These are phyloP conservation scores for Meda fulgida DNA, from an alignment of 2,797 vertebrate species.

Conservation along the genomic window DNA sequence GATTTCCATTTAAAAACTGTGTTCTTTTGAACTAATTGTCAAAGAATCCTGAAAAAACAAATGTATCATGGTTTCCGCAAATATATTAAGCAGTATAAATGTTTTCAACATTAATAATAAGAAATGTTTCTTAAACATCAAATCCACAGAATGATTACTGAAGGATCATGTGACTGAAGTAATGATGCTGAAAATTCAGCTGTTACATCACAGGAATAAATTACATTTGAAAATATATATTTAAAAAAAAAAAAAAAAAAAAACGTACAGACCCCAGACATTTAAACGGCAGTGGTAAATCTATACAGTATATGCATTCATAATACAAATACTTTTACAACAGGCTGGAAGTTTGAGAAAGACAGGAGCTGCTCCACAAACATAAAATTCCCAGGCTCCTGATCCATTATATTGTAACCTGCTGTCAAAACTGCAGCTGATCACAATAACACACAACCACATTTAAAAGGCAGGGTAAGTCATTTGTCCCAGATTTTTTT, in stretches of 20 bases:
- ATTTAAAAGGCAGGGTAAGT: neutral
- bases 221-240: too few relatives aligned
- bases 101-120: neutral
- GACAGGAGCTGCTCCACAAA: neutral
- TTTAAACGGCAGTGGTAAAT: neutral
- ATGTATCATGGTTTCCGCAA: neutral
- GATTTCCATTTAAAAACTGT: neutral
- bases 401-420: neutral
- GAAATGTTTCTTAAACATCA: neutral
- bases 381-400: neutral
- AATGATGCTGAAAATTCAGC: neutral
- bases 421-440: conserved; percentile 11
- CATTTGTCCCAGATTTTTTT: too few relatives aligned
- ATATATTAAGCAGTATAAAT: neutral
- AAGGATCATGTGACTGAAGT: neutral
- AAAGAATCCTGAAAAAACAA: neutral
- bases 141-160: neutral
- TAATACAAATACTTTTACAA: neutral
- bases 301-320: neutral
- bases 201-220: too few relatives aligned
- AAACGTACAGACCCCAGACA: neutral
- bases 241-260: too few relatives aligned
- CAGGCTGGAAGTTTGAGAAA: neutral
- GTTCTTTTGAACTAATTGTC: neutral
- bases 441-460: conserved; percentile 21